Conservation (phyloP, 2,113 vertebrate species). For the Macquaria australasica region DNA sequence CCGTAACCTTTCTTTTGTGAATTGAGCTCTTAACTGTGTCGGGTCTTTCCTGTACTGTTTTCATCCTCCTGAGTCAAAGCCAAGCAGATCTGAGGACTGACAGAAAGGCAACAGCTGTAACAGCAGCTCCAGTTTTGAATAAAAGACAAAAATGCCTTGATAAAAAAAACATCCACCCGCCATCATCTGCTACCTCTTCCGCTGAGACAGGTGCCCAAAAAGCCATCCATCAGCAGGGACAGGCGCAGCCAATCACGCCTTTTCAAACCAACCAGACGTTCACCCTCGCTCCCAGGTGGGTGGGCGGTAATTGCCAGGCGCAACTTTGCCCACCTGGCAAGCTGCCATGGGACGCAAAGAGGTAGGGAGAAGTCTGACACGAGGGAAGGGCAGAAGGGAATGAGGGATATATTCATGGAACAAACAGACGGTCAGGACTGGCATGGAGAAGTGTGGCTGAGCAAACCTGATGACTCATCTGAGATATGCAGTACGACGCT, state of each 20-base stretch:
- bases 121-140: constrained; percentile 21
- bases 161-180: not conserved
- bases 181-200: constrained; percentile 63
- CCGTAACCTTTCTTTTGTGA: not conserved
- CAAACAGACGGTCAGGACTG: constrained; percentile 65
- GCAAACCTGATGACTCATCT: constrained; percentile 73
- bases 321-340: constrained; percentile 69
- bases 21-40: not conserved
- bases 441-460: constrained; percentile 35
- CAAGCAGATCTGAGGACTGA: constrained; percentile 5
- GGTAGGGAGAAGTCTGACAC: constrained; percentile 19
- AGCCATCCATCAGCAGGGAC: constrained; percentile 66
- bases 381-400: constrained; percentile 6
- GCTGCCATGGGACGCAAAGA: constrained; percentile 56
- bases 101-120: not conserved
- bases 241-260: constrained; percentile 61
- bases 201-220: constrained; percentile 56
- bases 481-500: constrained; percentile 47
- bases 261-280: constrained; percentile 61
- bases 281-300: constrained; percentile 61
- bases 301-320: constrained; percentile 71
- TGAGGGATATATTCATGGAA: constrained; percentile 40
- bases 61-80: not conserved
- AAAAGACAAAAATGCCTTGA: constrained; percentile 15
- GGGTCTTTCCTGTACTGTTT: not conserved